Evolutionary conservation across 1,140 invertebrate genomes (phyloP).

Genomic region (Drosophila ohnishii): DNA sequence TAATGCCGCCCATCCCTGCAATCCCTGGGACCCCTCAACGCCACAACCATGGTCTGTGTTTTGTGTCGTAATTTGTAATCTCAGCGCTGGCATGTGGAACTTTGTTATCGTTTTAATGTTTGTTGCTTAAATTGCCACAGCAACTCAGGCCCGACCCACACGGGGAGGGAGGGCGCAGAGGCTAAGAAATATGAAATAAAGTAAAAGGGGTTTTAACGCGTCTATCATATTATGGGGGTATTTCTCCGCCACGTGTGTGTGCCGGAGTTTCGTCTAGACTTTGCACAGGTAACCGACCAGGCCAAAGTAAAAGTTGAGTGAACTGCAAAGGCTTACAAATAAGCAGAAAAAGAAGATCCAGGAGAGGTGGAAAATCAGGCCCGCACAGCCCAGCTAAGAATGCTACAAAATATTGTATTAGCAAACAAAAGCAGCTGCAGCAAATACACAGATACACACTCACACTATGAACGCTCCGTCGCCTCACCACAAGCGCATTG

Average conservation of each 20-base stretch:
- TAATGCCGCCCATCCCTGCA: slow-evolving; percentile 9
- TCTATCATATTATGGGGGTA: slow-evolving; percentile 64
- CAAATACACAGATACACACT: slow-evolving; percentile 22
- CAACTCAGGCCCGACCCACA: slow-evolving; percentile 42
- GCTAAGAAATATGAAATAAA: slow-evolving; percentile 43
- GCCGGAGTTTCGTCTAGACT: slow-evolving; percentile 58
- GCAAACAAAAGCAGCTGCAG: slow-evolving; percentile 74
- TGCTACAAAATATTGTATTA: slow-evolving; percentile 75
- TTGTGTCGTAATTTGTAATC: slow-evolving; percentile 76
- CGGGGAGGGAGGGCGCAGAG: background rate
- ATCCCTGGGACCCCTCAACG: slow-evolving; percentile 4
- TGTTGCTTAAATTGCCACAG: slow-evolving; percentile 67
- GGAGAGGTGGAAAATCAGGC: slow-evolving; percentile 23
- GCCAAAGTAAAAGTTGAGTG: slow-evolving; percentile 68
- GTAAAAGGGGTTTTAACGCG: slow-evolving; percentile 58
- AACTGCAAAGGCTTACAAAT: slow-evolving; percentile 57
- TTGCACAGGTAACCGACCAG: slow-evolving; percentile 61
- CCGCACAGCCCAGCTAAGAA: slow-evolving; percentile 39
- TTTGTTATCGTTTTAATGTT: slow-evolving; percentile 78
- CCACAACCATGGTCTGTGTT: slow-evolving; percentile 61
- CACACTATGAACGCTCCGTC: slow-evolving; percentile 19
- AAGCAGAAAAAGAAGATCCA: slow-evolving; percentile 36
- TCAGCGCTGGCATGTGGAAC: slow-evolving; percentile 59
- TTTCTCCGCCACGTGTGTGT: slow-evolving; percentile 9
- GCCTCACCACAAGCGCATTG: slow-evolving; percentile 63